Evolutionary conservation across 92 coral and sea anemone genomes (phyloP).

Genomic region (Umimayanthus kanabou): DNA sequence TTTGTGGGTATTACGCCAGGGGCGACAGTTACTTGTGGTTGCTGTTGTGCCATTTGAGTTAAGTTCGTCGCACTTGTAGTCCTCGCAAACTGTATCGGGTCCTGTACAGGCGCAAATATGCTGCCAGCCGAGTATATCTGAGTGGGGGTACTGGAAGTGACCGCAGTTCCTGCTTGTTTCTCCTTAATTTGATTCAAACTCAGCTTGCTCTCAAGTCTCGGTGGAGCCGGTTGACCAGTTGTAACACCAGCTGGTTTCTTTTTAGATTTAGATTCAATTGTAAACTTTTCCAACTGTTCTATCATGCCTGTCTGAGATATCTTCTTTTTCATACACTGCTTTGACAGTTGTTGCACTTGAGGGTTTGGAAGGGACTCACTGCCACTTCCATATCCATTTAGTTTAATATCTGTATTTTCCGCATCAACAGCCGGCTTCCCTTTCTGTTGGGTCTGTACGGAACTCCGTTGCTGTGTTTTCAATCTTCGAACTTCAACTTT

Average conservation of each 20-base stretch:
- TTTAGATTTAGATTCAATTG: conserved; percentile 69
- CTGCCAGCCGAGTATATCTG: conserved; percentile 11
- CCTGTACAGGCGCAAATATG: conserved; percentile 28
- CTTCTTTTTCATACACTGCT: conserved; percentile 34
- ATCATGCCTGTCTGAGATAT: conserved; percentile 50
- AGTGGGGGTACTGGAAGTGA: conserved; percentile 40
- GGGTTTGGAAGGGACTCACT: background rate
- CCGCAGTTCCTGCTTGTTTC: conserved; percentile 55
- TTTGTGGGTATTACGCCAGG: conserved; percentile 37
- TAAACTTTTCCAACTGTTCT: conserved; percentile 79
- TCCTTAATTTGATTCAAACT: conserved; percentile 88
- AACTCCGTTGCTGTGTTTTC: conserved; percentile 49
- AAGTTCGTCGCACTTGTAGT: conserved; percentile 38
- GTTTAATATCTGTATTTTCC: conserved; percentile 51
- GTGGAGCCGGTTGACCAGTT: conserved; percentile 49
- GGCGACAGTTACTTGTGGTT: conserved; percentile 37
- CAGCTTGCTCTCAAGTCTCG: conserved; percentile 62
- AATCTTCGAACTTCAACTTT: conserved; percentile 67
- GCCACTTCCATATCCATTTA: conserved; percentile 64
- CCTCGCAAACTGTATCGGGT: conserved; percentile 15
- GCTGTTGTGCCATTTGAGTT: conserved; percentile 34
- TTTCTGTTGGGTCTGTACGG: conserved; percentile 53
- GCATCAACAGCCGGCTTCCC: conserved; percentile 38
- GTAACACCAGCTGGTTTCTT: conserved; percentile 61
- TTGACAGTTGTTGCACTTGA: conserved; percentile 29